Conservation (phyloP, 2,888 invertebrate species). For the Pristionchus mayeri region DNA sequence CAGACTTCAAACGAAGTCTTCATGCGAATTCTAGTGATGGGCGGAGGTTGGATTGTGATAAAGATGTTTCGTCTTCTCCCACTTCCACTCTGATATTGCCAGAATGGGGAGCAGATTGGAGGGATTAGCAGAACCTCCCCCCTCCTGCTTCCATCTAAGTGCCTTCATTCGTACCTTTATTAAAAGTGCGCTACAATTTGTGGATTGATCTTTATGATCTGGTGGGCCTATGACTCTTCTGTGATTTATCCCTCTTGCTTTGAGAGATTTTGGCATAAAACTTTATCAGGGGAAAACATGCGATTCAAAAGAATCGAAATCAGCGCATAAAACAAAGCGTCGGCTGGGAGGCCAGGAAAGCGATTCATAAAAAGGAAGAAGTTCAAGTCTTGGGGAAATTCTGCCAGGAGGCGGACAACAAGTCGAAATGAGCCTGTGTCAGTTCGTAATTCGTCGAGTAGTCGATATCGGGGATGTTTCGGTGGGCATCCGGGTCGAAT, state of each 20-base stretch:
- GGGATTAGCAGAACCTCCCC: not conserved
- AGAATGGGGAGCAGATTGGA: not conserved
- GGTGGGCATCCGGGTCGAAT: not conserved
- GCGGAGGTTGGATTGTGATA: not conserved
- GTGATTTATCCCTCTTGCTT: too few species aligned
- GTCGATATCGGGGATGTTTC: constrained; percentile 40
- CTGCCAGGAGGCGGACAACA: constrained; percentile 16
- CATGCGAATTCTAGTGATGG: not conserved
- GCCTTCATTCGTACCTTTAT: not conserved
- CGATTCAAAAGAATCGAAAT: not conserved
- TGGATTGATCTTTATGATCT: too few species aligned
- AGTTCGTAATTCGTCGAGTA: not conserved
- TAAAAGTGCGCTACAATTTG: not conserved
- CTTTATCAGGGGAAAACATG: not conserved
- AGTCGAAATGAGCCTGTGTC: constrained; percentile 22
- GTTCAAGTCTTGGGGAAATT: constrained; percentile 12
- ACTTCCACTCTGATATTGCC: not conserved
- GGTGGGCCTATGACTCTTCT: too few species aligned
- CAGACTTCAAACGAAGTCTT: not conserved
- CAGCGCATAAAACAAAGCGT: constrained; percentile 4
- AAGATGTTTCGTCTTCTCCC: not conserved
- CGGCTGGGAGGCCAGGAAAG: not conserved
- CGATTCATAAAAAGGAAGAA: not conserved
- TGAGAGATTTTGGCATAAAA: too few species aligned
- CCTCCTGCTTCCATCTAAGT: not conserved